These are phyloP conservation scores for Holothuria leucospilota DNA, from an alignment of 53 echinoderm and acorn worm genomes.

Conservation along the genomic window DNA sequence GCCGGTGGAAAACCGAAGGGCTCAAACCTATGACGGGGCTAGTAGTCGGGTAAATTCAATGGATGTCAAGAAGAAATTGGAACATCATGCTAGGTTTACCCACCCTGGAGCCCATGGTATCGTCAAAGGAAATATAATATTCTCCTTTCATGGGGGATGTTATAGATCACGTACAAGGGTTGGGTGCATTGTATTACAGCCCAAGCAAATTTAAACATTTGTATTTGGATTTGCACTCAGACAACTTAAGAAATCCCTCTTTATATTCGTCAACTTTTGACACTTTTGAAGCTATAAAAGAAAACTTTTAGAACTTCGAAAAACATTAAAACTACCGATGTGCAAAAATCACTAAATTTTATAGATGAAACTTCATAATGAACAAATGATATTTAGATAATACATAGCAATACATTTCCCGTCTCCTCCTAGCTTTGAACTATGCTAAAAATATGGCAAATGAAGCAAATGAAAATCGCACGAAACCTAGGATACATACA, in stretches of 20 bases:
- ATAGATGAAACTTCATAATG: no score
- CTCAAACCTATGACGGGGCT: conserved; percentile 55
- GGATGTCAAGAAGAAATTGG: conserved; percentile 64
- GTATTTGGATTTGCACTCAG: conserved; percentile 38
- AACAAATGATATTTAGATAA: no score
- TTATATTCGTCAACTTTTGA: no score
- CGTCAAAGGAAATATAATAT: conserved; percentile 42
- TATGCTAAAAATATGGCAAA: no score
- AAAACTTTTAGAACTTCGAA: no score
- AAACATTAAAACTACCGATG: no score
- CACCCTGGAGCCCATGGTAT: conserved; percentile 61
- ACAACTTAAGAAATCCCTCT: conserved; percentile 1
- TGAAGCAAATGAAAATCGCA: no score
- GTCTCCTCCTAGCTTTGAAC: no score
- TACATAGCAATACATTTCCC: no score
- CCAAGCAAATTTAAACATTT: conserved; percentile 69
- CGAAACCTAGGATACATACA: no score
- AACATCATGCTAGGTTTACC: conserved; percentile 46
- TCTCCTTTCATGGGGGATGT: conserved; percentile 58
- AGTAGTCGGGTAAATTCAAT: conserved; percentile 61
- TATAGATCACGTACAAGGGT: conserved; percentile 48
- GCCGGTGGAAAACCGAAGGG: conserved; percentile 47
- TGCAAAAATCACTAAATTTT: no score
- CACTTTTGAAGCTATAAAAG: no score
- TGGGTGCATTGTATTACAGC: conserved; percentile 52